Base-by-base conservation (phyloP, 2,797 vertebrate genomes). In the Podargus strigoides region DNA sequence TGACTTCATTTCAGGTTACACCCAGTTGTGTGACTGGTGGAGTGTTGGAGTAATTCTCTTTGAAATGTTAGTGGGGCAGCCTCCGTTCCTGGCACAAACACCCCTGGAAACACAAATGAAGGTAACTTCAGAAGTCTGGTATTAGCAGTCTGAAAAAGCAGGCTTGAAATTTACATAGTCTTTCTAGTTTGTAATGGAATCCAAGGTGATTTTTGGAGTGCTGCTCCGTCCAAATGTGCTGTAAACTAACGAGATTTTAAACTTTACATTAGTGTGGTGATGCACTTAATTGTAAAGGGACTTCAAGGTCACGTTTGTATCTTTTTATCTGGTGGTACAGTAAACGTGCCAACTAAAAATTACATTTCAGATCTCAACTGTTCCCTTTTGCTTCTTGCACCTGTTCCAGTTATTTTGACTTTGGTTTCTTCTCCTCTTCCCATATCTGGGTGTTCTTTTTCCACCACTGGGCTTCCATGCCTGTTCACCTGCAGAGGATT, bases 11-110 rank as follows among this genome's bases (percentile, higher is more conserved):
- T 95, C 95, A 99, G 99, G 99, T 78, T 99, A 99, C 96, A 99
- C 99, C 16, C 99, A 99, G 97, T 97, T 99, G n/a, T 99, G 99
- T 88, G 99, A 99, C 78, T 99, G 99, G 99, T 99, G 99, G 99
- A 99, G 99, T 34, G 99, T 99, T 56, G 99, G 99, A 36, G 99
- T 99, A 92, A 99, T 99, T 97, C 97, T 99, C 91, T 99, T 99
- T 95, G 99, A 99, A 96, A 99, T 99, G 99, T 97, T 99, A 26
- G 99, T 99, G 11, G 99, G 99, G 32, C 99, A 99, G 77, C 99
- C 99, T 95, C 99, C 99, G 9, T 99, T 99, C 96, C 95, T 99
- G 84, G 99, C 99, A 70, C 98, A 98, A 83, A 99, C 99, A 27
- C 99, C 99, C 34, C 97, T 99, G 95, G 99, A 99, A 98, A 99